Percentiles rank a stretch among this genome's conserved stretches.
phyloP scores from a whole-genome alignment of 1,140 invertebrate genomes.

The Periplaneta americana region DNA sequence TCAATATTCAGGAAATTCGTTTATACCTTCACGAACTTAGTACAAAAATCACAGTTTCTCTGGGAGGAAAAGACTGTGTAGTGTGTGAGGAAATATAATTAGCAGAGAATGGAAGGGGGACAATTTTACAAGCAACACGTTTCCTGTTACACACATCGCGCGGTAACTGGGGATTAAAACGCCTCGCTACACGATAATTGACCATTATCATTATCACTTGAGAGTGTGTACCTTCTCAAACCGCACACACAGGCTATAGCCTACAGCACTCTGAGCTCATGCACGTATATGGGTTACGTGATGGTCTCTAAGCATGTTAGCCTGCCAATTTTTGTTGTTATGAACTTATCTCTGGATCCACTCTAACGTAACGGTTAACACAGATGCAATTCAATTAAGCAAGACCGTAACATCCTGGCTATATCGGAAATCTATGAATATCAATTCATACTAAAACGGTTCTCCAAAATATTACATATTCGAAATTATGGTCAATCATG shows the following conservation, averaged over 20 bases:
- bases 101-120: not conserved
- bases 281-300: not conserved
- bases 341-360: not conserved
- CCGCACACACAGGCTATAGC: not conserved
- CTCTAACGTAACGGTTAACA: not conserved
- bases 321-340: no score
- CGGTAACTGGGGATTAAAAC: not conserved
- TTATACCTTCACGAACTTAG: no score
- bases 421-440: not conserved
- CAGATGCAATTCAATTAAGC: not conserved
- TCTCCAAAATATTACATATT: no score
- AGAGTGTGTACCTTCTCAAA: not conserved
- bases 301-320: not conserved
- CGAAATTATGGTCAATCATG: no score
- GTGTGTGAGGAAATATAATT: not conserved
- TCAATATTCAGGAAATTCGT: no score
- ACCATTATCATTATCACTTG: not conserved
- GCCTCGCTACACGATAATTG: not conserved
- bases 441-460: not conserved
- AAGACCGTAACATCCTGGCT: not conserved
- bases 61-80: no score
- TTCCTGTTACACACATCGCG: not conserved
- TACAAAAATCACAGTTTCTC: no score
- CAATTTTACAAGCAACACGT: not conserved
- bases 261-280: no score